Base-by-base conservation (phyloP, 1,140 invertebrate species). In the Riptortus pedestris region DNA sequence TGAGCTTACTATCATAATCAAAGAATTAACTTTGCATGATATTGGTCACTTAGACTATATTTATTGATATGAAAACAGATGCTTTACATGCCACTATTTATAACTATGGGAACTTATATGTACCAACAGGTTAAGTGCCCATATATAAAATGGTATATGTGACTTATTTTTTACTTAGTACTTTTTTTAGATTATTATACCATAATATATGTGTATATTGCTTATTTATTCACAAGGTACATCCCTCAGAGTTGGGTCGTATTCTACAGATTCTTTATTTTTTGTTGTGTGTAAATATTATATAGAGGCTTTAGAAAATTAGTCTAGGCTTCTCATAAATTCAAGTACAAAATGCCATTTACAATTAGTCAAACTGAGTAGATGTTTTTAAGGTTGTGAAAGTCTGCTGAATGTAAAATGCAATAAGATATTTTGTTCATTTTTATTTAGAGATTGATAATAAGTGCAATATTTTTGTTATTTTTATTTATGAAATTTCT, bases 1-100 rank as follows among this genome's bases (percentile, higher is more conserved):
- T 33, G 57, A 59, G 57, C 57, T 59, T 59, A 59, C 51, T 55
- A 55, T 55, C 51, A 59, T 59, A 59, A 59, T 59, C 57, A 59
- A 59, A 59, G 14, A 59, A 55, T 38, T 38, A 38, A 38, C 16
- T 55, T 59, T 59, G 57, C 57, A 31, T 59, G 57, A 55, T 55
- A 55, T 55, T 55, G 51, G 51, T 24, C 18, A 16, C 14, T 20
- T 55, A 55, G 51, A 24, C 20, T 16, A 55, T 55, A 55, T 55
- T 55, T 20, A 47, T 47, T 47, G 22, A 47, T 47, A 26, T 26
- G 26, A 24, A 24, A 55, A 55, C 51, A 55, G 24, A 55, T 55
- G 51, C 51, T 55, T 55, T 14, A 14, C 31, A 38, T 38, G 31
- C 31, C 31, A 38, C 31, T 38, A 38, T 38, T 38, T 5, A 7